These are phyloP conservation scores for Drosophila bocki DNA, from an alignment of 1,140 invertebrate species.

Conservation along the genomic window DNA sequence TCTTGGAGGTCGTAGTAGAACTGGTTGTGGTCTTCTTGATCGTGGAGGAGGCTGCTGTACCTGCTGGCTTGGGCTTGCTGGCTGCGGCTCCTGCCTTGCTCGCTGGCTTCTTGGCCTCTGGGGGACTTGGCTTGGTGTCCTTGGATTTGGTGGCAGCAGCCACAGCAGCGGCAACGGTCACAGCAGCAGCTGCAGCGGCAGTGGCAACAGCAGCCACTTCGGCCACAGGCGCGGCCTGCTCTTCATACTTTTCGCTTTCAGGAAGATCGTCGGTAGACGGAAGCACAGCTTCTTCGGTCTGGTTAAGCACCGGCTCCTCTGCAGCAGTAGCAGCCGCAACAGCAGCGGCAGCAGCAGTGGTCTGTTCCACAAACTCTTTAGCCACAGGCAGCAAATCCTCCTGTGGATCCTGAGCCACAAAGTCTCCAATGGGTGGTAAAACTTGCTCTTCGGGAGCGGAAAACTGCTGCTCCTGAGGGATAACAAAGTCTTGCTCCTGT, in stretches of 20 bases:
- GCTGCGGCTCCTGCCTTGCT: conserved; percentile 22
- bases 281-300: conserved; percentile 5
- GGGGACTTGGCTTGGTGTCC: conserved; percentile 31
- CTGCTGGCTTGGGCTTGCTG: conserved; percentile 42
- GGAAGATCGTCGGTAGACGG: neutral
- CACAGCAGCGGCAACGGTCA: conserved; percentile 21
- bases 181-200: conserved; percentile 33
- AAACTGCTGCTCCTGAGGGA: conserved; percentile 6
- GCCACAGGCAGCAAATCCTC: conserved; percentile 1
- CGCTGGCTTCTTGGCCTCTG: conserved; percentile 56
- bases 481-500: neutral
- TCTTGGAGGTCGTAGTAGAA: conserved; percentile 21
- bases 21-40: conserved; percentile 44
- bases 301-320: conserved; percentile 2
- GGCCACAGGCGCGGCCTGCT: neutral
- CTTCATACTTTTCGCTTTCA: conserved; percentile 5
- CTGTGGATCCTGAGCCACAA: neutral
- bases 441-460: conserved; percentile 5
- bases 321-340: neutral
- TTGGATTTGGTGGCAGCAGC: conserved; percentile 21
- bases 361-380: conserved; percentile 2
- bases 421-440: neutral
- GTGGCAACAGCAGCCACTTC: conserved; percentile 21
- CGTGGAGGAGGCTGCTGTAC: conserved; percentile 1
- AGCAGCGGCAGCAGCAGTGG: neutral